Base-by-base conservation (phyloP, 2,113 vertebrate genomes). In the Phrynocephalus versicolor region DNA sequence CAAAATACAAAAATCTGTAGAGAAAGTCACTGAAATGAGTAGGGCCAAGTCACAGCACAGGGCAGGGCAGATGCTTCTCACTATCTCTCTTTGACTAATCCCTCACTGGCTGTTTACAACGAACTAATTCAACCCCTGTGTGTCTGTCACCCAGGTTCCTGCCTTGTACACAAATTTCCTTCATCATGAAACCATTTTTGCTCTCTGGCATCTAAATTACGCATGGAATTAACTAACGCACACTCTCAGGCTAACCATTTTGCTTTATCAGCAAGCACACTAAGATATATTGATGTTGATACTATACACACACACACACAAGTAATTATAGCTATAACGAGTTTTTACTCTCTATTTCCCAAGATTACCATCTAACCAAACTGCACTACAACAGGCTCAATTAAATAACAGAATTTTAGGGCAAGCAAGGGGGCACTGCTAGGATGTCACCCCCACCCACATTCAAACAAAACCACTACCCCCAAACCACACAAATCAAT, bases 351-450 rank as follows among this genome's bases (percentile, higher is more conserved):
- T 67, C 30, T 35, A 85, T 89, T 79, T 89, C 89, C 77, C 78
- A 39, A 71, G 81, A 92, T 84, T 89, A 57, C 39, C 80, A 92
- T 82, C 85, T 64, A 73, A 67, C 75, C 71, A 35, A 8, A 27
- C 81, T 6, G 82, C 41, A 55, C 81, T 33, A 19, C 70, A 91
- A 83, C 85, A 23, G 16, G 79, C 84, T 85, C 90, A 81, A 51
- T 64, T 84, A 65, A 84, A 1, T 90, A 85, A 88, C 83, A 88
- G 93, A 85, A 65, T 89, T 35, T 81, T 79, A 57, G 39, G 88
- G 83, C 74, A 84, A 88, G 81, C 14, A 81, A 2, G 88, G n/a
- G 71, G n/a, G 41, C 74, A 18, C 39, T 27, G 33, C 80, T 33
- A 76, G 27, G 88, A 84, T 84, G 70, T 73, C 80, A 33, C 86